A percentile compares a stretch with the other conserved stretches of the same genome.
phyloP scores from a whole-genome alignment of 37 sponge, comb jelly and placozoan species.

The Lycopodina hypogea region DNA sequence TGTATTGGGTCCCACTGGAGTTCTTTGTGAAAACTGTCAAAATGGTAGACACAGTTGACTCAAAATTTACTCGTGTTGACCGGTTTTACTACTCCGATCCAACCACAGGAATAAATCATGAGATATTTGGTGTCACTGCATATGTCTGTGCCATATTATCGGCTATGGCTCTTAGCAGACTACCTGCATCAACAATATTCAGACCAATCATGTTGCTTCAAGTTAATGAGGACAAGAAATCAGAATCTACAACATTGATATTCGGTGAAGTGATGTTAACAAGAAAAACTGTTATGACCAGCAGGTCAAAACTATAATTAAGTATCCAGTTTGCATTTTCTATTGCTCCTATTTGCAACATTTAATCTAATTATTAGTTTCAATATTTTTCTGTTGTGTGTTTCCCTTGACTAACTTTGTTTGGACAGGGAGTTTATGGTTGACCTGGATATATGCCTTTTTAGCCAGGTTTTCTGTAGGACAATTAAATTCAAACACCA shows the following conservation, averaged over 20 bases:
- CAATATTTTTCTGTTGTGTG: background rate
- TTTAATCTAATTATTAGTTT: too few relatives aligned
- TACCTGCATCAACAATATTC: conserved; percentile 7
- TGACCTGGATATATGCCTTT: conserved; percentile 37
- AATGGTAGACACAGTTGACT: background rate
- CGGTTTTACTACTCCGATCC: conserved; percentile 10
- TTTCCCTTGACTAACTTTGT: conserved; percentile 28
- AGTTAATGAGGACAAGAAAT: too few relatives aligned
- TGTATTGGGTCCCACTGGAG: conserved; percentile 53
- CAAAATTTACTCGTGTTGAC: too few relatives aligned
- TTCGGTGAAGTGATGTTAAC: too few relatives aligned
- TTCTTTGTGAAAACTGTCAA: conserved; percentile 8
- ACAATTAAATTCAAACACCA: conserved; percentile 69
- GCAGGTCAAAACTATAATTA: too few relatives aligned
- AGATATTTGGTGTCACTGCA: conserved; percentile 55
- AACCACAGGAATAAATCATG: background rate
- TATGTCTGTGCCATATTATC: conserved; percentile 26
- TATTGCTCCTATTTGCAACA: too few relatives aligned
- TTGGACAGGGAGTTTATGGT: conserved; percentile 61
- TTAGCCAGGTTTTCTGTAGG: conserved; percentile 27
- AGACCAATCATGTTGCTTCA: background rate
- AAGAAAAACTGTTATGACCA: too few relatives aligned
- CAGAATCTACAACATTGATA: too few relatives aligned
- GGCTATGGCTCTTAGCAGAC: conserved; percentile 10
- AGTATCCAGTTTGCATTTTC: too few relatives aligned